Base-by-base conservation (phyloP, 2,888 invertebrate species). In the Ferdinandea cuprea region DNA sequence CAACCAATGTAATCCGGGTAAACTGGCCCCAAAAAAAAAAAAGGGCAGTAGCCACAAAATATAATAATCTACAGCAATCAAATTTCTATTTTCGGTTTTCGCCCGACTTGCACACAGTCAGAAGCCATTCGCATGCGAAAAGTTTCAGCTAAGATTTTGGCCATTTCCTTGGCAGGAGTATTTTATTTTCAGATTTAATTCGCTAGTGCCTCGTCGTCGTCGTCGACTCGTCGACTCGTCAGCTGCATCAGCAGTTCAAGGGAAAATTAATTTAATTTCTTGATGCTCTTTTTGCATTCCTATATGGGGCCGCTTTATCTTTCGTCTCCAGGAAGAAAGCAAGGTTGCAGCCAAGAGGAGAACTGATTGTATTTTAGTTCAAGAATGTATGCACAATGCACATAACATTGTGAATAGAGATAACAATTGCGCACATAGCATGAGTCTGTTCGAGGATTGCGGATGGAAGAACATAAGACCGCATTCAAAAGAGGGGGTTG, bases 231-330 rank as follows among this genome's bases (percentile, higher is more conserved):
- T n/a, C 50, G 63, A 59, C 21, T 66, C 25, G 25, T 42, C 56
- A 25, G 15, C 44, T 17, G 44, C 44, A 44, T 48, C 66, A 65
- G 69, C 65, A 46, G 61, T 58, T 46, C 48, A 13, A 44, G 15
- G 30, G 44, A 65, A 50, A 76, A 58, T 59, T 81, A 81, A 77
- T 81, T 77, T 77, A 77, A 81, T 81, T 81, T 72, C 71, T 77
- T 42, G 81, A 59, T 77, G 72, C 76, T 69, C n/a, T 15, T 61
- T 69, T 32, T 61, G 79, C 71, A 81, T 71, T 66, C 71, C 32
- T 56, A n/a, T n/a, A n/a, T 54, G 40, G 65, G 42, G 32, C 25
- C 58, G 59, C 66, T 71, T 77, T 76, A 81, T 81, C 81, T 71
- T 46, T 25, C 37, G 32, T 69, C 80, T 74, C 37, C 74, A 69